A percentile compares a stretch with the other conserved stretches of the same genome.
These are phyloP conservation scores for Drosophila stalkeri DNA, from an alignment of 2,888 invertebrate species.

Conservation along the genomic window DNA sequence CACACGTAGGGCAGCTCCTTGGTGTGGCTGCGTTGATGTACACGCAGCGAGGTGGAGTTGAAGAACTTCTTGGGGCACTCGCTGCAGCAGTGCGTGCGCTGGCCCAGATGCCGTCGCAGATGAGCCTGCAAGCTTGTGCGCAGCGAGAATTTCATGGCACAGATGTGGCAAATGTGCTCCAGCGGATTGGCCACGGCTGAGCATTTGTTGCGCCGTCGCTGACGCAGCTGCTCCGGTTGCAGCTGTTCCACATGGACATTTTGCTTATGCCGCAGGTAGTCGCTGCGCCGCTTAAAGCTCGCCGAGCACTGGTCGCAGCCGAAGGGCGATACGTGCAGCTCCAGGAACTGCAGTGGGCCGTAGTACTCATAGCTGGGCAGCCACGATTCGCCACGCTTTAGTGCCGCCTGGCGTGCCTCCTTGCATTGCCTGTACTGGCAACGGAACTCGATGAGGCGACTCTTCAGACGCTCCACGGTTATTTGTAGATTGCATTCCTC, in stretches of 20 bases:
- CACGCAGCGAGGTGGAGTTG: conserved; percentile 72
- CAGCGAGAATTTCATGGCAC: conserved; percentile 78
- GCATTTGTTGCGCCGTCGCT: conserved; percentile 17
- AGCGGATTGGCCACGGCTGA: conserved; percentile 37
- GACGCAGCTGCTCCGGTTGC: conserved; percentile 12
- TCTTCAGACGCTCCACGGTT: conserved; percentile 71
- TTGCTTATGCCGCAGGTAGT: conserved; percentile 67
- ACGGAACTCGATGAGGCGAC: conserved; percentile 77
- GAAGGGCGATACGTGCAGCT: conserved; percentile 80
- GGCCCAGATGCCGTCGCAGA: conserved; percentile 74
- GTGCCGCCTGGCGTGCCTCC: conserved; percentile 59
- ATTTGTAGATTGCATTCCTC: conserved; percentile 74
- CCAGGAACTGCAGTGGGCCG: conserved; percentile 68
- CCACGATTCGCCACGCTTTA: conserved; percentile 60
- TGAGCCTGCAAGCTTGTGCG: conserved; percentile 76
- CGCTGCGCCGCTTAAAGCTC: conserved; percentile 72
- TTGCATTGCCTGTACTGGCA: conserved; percentile 76
- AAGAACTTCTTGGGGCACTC: conserved; percentile 80
- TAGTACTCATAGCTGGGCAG: conserved; percentile 73
- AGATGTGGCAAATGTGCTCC: conserved; percentile 80
- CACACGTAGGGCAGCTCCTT: conserved; percentile 82
- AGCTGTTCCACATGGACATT: conserved; percentile 59
- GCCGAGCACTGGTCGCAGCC: conserved; percentile 61
- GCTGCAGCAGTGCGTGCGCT: conserved; percentile 66
- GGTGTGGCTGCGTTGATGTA: conserved; percentile 79